Evolutionary conservation across 1,140 invertebrate species (phyloP).

Genomic region (Eupeodes corollae): DNA sequence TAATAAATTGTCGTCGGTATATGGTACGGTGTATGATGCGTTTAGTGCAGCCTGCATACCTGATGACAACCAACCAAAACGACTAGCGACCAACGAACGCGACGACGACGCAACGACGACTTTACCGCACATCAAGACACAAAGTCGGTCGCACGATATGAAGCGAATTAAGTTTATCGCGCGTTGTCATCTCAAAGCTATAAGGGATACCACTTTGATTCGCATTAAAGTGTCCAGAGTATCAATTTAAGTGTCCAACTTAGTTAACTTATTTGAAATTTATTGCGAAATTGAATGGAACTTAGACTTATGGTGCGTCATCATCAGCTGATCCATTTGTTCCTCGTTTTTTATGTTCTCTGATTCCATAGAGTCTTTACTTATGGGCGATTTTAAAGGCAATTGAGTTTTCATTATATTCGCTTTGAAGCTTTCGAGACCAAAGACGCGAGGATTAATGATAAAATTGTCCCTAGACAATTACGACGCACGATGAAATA

Average conservation of each 20-base stretch:
- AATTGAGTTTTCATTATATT: constrained; percentile 1
- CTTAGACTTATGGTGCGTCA: neutral
- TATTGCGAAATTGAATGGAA: constrained; percentile 8
- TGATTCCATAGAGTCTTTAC: neutral
- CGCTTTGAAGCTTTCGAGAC: no score
- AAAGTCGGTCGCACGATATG: neutral
- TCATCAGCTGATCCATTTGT: neutral
- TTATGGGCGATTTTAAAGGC: constrained; percentile 1
- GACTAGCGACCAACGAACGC: no score
- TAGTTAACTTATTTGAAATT: constrained; percentile 11
- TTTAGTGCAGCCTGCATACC: no score
- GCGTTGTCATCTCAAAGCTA: neutral
- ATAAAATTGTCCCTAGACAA: no score
- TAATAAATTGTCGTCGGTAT: neutral
- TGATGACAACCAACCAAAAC: no score
- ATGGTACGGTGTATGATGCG: neutral
- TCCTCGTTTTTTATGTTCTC: no score
- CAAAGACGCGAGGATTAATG: no score
- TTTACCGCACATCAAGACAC: neutral
- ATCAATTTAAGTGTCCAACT: constrained; percentile 11
- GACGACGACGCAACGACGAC: no score
- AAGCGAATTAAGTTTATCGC: neutral
- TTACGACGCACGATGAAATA: no score
- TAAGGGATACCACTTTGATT: neutral
- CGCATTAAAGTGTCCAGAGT: neutral